These are phyloP conservation scores for Cirrhinus molitorella DNA, from an alignment of 2,797 vertebrate species.

Conservation along the genomic window DNA sequence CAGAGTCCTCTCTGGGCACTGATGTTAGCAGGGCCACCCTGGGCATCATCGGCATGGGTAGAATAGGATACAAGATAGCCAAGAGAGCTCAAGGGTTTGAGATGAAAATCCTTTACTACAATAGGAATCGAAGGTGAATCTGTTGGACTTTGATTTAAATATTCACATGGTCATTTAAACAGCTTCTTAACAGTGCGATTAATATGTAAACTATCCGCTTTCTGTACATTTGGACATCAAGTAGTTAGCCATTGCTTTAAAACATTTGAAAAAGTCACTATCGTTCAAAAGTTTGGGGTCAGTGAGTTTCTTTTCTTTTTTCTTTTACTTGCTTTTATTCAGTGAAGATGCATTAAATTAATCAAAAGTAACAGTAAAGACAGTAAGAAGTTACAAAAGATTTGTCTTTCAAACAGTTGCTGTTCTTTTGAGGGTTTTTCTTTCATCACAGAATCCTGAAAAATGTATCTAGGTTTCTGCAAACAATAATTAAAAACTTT, in stretches of 20 bases:
- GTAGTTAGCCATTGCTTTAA: too few relatives aligned
- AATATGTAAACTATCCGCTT: not conserved
- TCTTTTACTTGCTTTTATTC: not conserved
- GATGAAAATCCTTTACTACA: conserved; percentile 86
- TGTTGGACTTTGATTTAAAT: conserved; percentile 9
- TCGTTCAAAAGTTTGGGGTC: not conserved
- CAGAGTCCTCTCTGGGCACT: conserved; percentile 67
- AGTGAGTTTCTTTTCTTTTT: not conserved
- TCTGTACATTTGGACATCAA: too few relatives aligned
- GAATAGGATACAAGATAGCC: conserved; percentile 82
- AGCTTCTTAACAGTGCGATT: not conserved
- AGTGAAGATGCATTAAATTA: not conserved
- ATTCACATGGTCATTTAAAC: not conserved
- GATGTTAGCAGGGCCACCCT: conserved; percentile 79
- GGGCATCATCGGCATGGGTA: conserved; percentile 84
- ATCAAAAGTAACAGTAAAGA: not conserved
- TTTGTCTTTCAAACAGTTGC: too few relatives aligned
- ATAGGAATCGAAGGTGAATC: conserved; percentile 78
- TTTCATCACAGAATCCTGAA: too few relatives aligned
- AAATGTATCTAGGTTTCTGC: too few relatives aligned
- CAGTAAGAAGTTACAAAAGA: not conserved
- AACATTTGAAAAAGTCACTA: not conserved
- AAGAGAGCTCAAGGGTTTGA: conserved; percentile 81
- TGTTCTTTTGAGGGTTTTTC: too few relatives aligned
- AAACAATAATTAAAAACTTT: too few relatives aligned